phyloP scores from a whole-genome alignment of 2,797 vertebrate genomes.

The Lateolabrax maculatus region DNA sequence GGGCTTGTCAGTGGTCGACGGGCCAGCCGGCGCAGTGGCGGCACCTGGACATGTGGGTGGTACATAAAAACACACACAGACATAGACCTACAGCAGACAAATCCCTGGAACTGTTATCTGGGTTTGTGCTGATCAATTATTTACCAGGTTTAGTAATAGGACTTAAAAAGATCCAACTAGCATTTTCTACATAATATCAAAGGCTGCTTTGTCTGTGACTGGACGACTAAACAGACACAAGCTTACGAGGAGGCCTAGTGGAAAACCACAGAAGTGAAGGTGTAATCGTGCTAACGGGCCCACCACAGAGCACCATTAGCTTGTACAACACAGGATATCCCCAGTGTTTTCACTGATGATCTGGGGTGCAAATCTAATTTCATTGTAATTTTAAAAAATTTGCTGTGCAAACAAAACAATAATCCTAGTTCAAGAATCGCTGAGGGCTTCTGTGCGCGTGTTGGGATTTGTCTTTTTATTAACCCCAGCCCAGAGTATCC shows the following conservation, averaged over 20 bases:
- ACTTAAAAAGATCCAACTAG: constrained; percentile 16
- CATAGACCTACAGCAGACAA: constrained; percentile 46
- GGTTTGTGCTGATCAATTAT: constrained; percentile 51
- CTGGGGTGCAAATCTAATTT: constrained; percentile 93
- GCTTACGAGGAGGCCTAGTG: background rate
- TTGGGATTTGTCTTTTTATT: constrained; percentile 79
- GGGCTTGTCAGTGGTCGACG: constrained; percentile 79
- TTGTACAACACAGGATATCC: constrained; percentile 77
- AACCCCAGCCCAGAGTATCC: constrained; percentile 72
- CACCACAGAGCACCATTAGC: constrained; percentile 85
- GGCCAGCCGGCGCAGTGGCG: constrained; percentile 68
- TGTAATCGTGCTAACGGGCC: constrained; percentile 78
- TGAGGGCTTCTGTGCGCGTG: constrained; percentile 67
- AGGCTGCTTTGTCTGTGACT: constrained; percentile 20
- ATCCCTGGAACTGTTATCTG: constrained; percentile 32
- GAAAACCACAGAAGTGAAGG: constrained; percentile 27
- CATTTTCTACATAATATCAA: constrained; percentile 20
- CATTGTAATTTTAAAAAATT: constrained; percentile 92
- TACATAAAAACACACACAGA: constrained; percentile 59
- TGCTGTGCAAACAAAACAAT: constrained; percentile 89
- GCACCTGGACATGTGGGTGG: constrained; percentile 83
- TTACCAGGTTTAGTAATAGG: constrained; percentile 25
- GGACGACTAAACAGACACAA: constrained; percentile 2
- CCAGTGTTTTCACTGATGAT: constrained; percentile 83
- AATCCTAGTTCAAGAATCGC: constrained; percentile 68